These are phyloP conservation scores for Phalloptychus januarius DNA, from an alignment of 2,797 vertebrate species.

Conservation along the genomic window DNA sequence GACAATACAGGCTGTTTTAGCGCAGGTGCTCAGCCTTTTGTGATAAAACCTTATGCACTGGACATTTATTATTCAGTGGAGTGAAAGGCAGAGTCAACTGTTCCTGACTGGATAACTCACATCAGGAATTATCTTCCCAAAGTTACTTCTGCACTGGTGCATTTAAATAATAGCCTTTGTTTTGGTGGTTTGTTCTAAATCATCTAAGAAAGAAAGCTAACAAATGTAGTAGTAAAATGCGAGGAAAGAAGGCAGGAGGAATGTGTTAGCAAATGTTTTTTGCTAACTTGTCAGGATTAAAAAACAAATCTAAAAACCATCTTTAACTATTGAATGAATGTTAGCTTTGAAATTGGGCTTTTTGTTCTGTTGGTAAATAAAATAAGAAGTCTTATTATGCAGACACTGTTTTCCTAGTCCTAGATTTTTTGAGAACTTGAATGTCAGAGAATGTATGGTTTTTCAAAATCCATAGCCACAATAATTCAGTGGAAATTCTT, in stretches of 20 bases:
- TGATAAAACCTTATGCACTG: slow-evolving; percentile 1
- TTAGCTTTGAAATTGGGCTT: too few relatives aligned
- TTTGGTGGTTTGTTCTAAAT: background rate
- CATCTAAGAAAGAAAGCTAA: background rate
- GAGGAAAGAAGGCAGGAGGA: background rate
- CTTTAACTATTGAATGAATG: too few relatives aligned
- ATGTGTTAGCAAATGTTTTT: too few relatives aligned
- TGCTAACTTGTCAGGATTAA: too few relatives aligned
- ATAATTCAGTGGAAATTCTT: background rate
- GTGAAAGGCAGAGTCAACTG: slow-evolving; percentile 9
- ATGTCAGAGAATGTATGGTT: background rate
- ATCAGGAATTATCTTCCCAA: background rate
- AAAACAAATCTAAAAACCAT: too few relatives aligned
- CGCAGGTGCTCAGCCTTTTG: slow-evolving; percentile 7
- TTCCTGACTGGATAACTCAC: background rate
- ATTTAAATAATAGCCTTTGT: background rate
- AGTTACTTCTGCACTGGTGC: background rate
- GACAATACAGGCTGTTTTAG: background rate
- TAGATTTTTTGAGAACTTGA: background rate
- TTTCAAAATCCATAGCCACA: background rate
- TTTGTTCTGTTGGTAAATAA: background rate
- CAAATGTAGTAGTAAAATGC: background rate
- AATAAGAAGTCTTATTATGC: background rate
- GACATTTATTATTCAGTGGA: slow-evolving; percentile 24
- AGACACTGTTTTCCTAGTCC: background rate